These are phyloP conservation scores for Trogon surrucura DNA, from an alignment of 2,113 vertebrate genomes.

Conservation along the genomic window DNA sequence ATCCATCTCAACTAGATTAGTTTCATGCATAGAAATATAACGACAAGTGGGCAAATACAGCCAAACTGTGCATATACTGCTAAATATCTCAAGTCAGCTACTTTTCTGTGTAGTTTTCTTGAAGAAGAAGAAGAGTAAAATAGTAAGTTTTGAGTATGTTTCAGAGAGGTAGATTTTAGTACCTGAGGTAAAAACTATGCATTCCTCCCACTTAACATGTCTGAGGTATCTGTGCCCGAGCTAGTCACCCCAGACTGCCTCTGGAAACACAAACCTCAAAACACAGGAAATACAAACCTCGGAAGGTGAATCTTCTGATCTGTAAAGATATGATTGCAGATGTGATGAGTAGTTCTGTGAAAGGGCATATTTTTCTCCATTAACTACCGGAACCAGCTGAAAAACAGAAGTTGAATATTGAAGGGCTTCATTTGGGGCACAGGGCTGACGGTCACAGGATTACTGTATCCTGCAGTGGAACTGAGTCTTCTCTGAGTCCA, in stretches of 20 bases:
- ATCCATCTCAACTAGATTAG: neutral
- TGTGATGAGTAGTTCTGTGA: neutral
- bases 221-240: neutral
- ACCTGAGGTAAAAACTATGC: neutral
- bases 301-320: neutral
- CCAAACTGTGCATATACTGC: neutral
- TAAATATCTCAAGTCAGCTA: neutral
- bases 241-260: neutral
- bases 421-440: neutral
- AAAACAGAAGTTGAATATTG: fast-evolving
- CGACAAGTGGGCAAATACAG: neutral
- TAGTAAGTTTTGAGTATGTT: neutral
- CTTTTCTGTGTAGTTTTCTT: neutral
- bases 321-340: neutral
- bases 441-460: neutral
- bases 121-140: neutral
- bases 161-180: neutral
- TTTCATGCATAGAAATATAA: neutral
- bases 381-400: neutral
- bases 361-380: neutral
- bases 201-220: neutral
- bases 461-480: neutral
- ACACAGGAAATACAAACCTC: neutral
- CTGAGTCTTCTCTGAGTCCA: neutral
- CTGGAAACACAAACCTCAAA: neutral